Evolutionary conservation across 2,113 vertebrate genomes (phyloP), one percentile per base, ranked within the genome.

Genomic region (Oncorhynchus tshawytscha): DNA sequence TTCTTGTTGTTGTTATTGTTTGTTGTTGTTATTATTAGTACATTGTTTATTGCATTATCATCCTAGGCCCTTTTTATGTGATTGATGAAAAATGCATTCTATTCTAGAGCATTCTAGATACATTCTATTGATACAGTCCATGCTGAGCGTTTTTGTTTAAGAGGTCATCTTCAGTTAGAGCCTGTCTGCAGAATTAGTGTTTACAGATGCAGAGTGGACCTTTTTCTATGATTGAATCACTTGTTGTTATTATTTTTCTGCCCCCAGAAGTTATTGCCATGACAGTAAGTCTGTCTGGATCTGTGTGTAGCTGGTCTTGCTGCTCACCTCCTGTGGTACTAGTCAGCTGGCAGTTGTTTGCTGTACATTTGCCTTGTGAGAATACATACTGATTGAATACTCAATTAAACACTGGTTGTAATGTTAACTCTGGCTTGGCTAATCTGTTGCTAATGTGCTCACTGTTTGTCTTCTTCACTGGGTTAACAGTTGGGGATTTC

Each of bases 321-420:
- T 77, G 78, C 78, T 88, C 80, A 82, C 86, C 78, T 75, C 81
- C 79, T 67, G 77, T 76, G 83, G 87, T 72, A 71, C 59, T 86
- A 84, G 87, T 3, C 5, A 29, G 29, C 39, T 45, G 39, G 39
- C 77, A 81, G 70, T 87, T 81, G 87, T 85, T 90, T 87, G 87
- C 89, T 91, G 89, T 92, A 91, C 82, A 91, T 88, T 89, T 90
- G 89, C 89, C 88, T 92, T 82, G 90, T 92, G 85, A 90, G 88
- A 91, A 87, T 67, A 88, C 82, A 89, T 82, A 85, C 84, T 88
- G 79, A 88, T 88, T 66, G 74, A 88, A 90, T 89, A 84, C 80
- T 87, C 86, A 83, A 91, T 88, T 90, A 91, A 91, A 90, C 90
- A 89, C 88, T 91, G 90, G 86, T 82, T 91, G 90, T 91, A 86